These are phyloP conservation scores for Mnemiopsis leidyi DNA, from an alignment of 37 sponge, comb jelly and placozoan species.

Conservation along the genomic window DNA sequence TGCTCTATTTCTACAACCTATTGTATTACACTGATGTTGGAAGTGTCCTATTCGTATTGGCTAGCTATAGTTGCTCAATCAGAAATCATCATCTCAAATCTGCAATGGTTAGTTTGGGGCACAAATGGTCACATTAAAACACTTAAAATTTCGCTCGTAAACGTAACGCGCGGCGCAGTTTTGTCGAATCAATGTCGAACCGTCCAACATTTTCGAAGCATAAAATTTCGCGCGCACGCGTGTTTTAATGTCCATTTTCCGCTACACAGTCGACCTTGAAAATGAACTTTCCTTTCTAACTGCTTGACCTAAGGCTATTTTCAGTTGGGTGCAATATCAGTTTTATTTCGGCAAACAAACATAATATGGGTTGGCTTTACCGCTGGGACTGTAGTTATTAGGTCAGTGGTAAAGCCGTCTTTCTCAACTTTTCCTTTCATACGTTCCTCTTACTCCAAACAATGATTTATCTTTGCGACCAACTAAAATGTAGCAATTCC, in stretches of 20 bases:
- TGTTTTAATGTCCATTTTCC: not conserved
- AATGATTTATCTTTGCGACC: too few species aligned
- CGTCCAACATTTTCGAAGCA: not conserved
- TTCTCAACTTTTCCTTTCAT: not conserved
- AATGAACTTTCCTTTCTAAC: not conserved
- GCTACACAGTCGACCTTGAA: too few species aligned
- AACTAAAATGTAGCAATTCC: not conserved
- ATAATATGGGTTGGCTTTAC: conserved; percentile 88
- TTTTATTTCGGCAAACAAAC: conserved; percentile 85
- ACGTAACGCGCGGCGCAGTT: not conserved
- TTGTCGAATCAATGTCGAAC: not conserved
- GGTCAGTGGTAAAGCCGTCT: conserved; percentile 11
- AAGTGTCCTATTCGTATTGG: conserved; percentile 76
- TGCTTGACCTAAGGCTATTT: not conserved
- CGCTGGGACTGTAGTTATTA: conserved; percentile 68
- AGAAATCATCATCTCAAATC: conserved; percentile 66
- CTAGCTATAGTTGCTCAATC: conserved; percentile 71
- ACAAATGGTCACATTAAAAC: not conserved
- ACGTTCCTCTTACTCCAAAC: not conserved
- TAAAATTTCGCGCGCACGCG: conserved; percentile 20
- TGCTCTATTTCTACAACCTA: conserved; percentile 87
- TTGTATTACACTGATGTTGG: conserved; percentile 95
- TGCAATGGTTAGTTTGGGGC: conserved; percentile 71
- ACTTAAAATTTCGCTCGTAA: not conserved
- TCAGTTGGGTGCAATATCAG: conserved; percentile 69